Evolutionary conservation across 2,888 invertebrate genomes (phyloP), one percentile per base, ranked within the genome.

Genomic region (Drosophila neonasuta): DNA sequence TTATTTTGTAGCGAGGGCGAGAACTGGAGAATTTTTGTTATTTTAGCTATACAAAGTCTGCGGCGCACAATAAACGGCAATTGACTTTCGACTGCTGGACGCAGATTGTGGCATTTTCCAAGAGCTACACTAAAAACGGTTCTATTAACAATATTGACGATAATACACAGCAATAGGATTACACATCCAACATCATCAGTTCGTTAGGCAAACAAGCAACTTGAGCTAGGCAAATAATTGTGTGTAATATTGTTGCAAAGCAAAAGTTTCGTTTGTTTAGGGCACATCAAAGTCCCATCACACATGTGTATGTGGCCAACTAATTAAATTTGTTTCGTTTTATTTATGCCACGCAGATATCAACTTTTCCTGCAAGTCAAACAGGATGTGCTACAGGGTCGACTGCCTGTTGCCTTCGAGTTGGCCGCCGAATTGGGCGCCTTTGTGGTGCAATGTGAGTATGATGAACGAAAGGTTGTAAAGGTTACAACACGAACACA

Each of bases 351-450:
- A 24, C 92, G 97, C 92, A 97, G 98, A 93, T 99, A 99, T 92
- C 98, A 98, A 92, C 95, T 98, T 91, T 99, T 98, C 91, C 93
- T 99, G 86, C 98, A 99, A 94, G 94, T 98, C 88, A 98, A 98
- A 92, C 97, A 97, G 92, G 98, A 99, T 91, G 96, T 99, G 82
- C 93, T 98, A 57, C 97, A 98, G 90, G 98, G 97, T 70, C 94
- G 98, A 78, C 92, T 99, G 82, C 97, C 98, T 7, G 96, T 98
- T 65, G 94, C 96, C 72, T 97, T 96, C 91, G 98, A 98, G 88
- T 93, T 97, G 80, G 96, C 97, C 29, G 95, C 97, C 5, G 97
- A 98, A 90, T 93, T 98, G 65, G 97, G 97, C 59, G 97, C 97
- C 11, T 97, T 95, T 90, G 96, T 97, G 71, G 94, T 99, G 56